Evolutionary conservation across 1,140 invertebrate genomes (phyloP).

Genomic region (Nephila pilipes): DNA sequence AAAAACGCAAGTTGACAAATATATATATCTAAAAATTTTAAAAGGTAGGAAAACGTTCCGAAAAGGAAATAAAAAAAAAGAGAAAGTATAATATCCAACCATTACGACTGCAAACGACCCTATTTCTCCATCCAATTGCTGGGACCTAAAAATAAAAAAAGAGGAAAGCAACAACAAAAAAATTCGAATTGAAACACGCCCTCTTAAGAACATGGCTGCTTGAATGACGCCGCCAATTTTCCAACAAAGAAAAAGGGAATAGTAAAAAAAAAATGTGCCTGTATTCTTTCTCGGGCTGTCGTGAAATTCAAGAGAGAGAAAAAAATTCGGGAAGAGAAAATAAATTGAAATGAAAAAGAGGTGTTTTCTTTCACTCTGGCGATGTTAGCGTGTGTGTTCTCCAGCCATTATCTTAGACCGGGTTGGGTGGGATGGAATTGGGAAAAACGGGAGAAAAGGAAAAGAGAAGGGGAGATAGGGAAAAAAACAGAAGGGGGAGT

Average conservation of each 20-base stretch:
- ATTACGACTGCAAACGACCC: slow-evolving; percentile 50
- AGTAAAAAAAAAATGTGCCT: not conserved
- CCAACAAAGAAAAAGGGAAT: slow-evolving; percentile 7
- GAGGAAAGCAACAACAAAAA: not conserved
- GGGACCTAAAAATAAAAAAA: not conserved
- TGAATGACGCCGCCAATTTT: slow-evolving; percentile 60
- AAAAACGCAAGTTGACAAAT: not conserved
- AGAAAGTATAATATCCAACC: slow-evolving; percentile 23
- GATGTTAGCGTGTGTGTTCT: slow-evolving; percentile 25
- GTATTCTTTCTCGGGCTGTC: slow-evolving; percentile 4
- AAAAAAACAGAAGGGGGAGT: not conserved
- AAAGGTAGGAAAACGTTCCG: not conserved
- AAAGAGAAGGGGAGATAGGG: not conserved
- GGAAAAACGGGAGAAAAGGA: not conserved
- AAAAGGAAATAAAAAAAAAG: not conserved
- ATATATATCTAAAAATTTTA: not conserved
- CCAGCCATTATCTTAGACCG: slow-evolving; percentile 41
- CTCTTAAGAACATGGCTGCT: slow-evolving; percentile 46
- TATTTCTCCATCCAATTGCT: slow-evolving; percentile 48
- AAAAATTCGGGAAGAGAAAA: not conserved
- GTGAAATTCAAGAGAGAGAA: slow-evolving; percentile 23
- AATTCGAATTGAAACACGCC: slow-evolving; percentile 26
- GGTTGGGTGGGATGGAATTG: not conserved
- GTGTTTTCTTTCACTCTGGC: slow-evolving; percentile 48
- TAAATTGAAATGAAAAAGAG: slow-evolving; percentile 60